Evolutionary conservation across 2,113 vertebrate genomes (phyloP).

Genomic region (Nematolebias whitei): DNA sequence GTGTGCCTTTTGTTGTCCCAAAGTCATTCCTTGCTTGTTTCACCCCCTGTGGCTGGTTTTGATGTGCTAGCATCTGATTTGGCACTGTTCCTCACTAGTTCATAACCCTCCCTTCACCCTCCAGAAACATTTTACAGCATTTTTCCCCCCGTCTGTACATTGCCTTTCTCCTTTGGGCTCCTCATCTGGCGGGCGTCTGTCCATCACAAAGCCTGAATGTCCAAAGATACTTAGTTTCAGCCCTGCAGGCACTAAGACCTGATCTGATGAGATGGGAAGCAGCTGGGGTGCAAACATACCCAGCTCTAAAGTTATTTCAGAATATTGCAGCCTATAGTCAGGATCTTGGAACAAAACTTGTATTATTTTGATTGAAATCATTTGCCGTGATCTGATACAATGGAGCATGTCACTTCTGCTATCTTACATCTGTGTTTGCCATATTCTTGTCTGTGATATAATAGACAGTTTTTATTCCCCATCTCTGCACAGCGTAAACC

Average conservation of each 20-base stretch:
- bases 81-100: constrained; percentile 47
- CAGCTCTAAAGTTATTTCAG: constrained; percentile 25
- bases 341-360: constrained; percentile 26
- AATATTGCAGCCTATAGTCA: constrained; percentile 17
- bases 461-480: constrained; percentile 66
- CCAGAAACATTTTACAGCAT: constrained; percentile 52
- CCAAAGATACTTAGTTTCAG: constrained; percentile 46
- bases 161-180: constrained; percentile 42
- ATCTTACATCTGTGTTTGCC: constrained; percentile 54
- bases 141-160: constrained; percentile 26
- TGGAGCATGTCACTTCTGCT: constrained; percentile 45
- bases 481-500: constrained; percentile 47
- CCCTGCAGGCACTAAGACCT: constrained; percentile 33
- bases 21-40: constrained; percentile 45
- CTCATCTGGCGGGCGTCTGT: constrained; percentile 55
- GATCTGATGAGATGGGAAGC: constrained; percentile 36
- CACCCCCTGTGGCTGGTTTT: constrained; percentile 45
- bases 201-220: constrained; percentile 61
- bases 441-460: constrained; percentile 44
- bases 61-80: constrained; percentile 68
- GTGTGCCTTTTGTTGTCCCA: constrained; percentile 49
- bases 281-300: constrained; percentile 14
- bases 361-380: constrained; percentile 52
- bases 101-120: constrained; percentile 56
- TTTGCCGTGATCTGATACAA: constrained; percentile 54